Conservation (phyloP, 2,113 vertebrate genomes). For the Catharus fuscescens region DNA sequence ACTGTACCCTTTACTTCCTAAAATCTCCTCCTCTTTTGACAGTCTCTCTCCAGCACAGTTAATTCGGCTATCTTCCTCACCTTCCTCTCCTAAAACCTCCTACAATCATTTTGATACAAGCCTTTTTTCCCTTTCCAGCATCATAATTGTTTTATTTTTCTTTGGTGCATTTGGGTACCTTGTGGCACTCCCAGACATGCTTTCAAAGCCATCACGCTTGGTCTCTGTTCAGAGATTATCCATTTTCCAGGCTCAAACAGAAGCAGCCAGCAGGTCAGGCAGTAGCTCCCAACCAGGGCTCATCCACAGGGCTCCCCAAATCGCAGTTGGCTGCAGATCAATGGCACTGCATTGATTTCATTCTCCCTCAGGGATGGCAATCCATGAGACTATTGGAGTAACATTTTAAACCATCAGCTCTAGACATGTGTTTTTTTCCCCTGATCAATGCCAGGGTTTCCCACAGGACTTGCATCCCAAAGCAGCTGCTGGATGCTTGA, state of each 20-base stretch:
- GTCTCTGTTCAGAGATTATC: neutral
- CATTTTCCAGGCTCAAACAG: neutral
- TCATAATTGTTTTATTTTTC: neutral
- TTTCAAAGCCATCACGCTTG: neutral
- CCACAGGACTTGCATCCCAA: neutral
- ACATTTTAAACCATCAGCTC: conserved; percentile 13
- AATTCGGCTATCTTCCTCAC: neutral
- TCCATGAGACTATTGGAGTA: neutral
- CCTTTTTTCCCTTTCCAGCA: neutral
- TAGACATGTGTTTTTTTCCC: neutral
- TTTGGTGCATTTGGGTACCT: neutral
- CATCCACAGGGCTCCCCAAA: neutral
- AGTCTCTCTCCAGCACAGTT: neutral
- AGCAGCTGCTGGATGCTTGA: neutral
- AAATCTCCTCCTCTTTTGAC: neutral
- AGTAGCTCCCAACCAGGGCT: neutral
- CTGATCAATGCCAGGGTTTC: neutral
- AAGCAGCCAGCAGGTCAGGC: neutral
- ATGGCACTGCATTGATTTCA: neutral
- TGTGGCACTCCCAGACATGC: neutral
- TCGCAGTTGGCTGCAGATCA: neutral
- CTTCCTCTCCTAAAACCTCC: neutral
- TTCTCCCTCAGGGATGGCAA: neutral
- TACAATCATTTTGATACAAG: too few relatives aligned
- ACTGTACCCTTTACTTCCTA: neutral